Evolutionary conservation across 2,888 invertebrate genomes (phyloP).

Genomic region (Chromoteleia sp.): DNA sequence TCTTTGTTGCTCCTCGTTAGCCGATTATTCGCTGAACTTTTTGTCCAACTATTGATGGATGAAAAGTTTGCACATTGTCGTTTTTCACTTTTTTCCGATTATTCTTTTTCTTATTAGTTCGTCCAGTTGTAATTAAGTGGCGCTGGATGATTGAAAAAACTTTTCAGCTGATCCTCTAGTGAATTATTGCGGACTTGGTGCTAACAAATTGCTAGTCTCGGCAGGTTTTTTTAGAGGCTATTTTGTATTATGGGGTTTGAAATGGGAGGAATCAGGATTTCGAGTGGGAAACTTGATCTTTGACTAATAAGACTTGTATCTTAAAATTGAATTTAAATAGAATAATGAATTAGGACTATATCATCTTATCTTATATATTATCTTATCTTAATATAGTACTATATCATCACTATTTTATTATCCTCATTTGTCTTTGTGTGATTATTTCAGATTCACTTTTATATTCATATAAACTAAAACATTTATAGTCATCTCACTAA

Average conservation of each 20-base stretch:
- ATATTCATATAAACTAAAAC: too few species aligned
- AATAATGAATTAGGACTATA: too few species aligned
- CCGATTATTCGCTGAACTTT: conserved; percentile 41
- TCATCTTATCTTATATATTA: too few species aligned
- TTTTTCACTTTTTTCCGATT: neutral
- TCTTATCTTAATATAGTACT: too few species aligned
- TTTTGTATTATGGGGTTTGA: neutral
- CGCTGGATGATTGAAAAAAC: conserved; percentile 18
- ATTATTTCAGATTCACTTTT: too few species aligned
- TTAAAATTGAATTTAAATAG: too few species aligned
- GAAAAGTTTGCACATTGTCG: conserved; percentile 42
- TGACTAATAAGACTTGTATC: too few species aligned
- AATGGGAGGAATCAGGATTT: too few species aligned
- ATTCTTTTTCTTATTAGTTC: conserved; percentile 29
- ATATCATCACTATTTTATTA: too few species aligned
- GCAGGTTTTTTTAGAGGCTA: neutral
- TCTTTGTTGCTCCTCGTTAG: conserved; percentile 54
- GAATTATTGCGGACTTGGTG: neutral
- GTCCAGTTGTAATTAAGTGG: conserved; percentile 28
- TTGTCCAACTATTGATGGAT: conserved; percentile 32
- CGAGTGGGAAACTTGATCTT: too few species aligned
- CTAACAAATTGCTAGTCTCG: conserved; percentile 5
- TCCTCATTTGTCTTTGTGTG: too few species aligned
- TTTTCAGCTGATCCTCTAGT: conserved; percentile 1
- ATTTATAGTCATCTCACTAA: too few species aligned